Base-by-base conservation (phyloP, 2,888 invertebrate species). In the Catocala nupta region DNA sequence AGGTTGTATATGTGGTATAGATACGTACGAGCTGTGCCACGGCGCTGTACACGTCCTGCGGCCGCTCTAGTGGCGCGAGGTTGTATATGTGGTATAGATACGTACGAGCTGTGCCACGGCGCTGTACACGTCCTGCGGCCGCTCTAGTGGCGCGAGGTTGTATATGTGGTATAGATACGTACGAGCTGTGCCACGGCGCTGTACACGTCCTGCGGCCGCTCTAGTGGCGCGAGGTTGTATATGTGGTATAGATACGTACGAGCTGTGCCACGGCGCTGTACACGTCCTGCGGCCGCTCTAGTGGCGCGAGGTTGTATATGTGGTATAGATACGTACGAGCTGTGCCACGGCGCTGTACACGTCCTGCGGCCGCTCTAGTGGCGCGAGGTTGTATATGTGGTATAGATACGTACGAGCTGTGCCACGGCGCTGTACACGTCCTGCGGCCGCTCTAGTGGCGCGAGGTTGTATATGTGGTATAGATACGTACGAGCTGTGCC, bases 381-480 rank as follows among this genome's bases (percentile, higher is more conserved):
- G 97, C 68, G 96, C 92, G 52, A 99, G 95, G 93, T 99, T 99
- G 44, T 25, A 25, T 25, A 25, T 25, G 96, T 12, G 99, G 99
- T 88, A 99, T 16, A 45, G 8, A 39, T 44, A 64, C 62, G 5
- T 78, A 97, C 98, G 85, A 98, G 86, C 0, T 94, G 92, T 0
- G 97, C 98, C 12, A 99, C 98, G 56, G 97, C 96, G 80, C 96
- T 97, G 91, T 99, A 99, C 0, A 99, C 99, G 94, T 99, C 99
- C 84, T 97, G 97, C 0, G 99, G 99, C 0, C 88, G 80, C 2
- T 90, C 83, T 0, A 95, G 94, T 0, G 98, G 97, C 68, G 96
- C 92, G 52, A 99, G 95, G 93, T 99, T 99, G 44, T 25, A 25
- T 25, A 25, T 25, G 96, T 12, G 99, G 99, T 88, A 99, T 16